A percentile compares a stretch with the other conserved stretches of the same genome.
phyloP scores from a whole-genome alignment of 2,888 invertebrate species.

The Sphecodes monilicornis region DNA sequence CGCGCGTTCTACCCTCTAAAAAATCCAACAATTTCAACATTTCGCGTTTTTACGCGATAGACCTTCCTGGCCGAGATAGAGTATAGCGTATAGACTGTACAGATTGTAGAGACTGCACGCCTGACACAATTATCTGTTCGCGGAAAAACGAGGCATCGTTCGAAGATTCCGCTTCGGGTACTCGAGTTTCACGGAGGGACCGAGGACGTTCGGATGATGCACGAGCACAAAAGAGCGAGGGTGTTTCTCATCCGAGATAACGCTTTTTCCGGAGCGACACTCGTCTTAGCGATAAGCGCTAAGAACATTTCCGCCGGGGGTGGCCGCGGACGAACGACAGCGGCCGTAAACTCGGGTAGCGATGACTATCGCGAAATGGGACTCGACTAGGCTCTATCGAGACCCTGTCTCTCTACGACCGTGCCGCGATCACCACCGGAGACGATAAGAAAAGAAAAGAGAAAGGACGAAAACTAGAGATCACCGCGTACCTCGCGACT shows the following conservation, averaged over 20 bases:
- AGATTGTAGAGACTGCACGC: too few relatives aligned
- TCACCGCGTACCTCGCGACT: background rate
- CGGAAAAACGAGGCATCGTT: background rate
- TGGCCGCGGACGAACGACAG: conserved; percentile 36
- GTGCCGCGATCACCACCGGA: background rate
- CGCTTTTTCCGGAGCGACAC: background rate
- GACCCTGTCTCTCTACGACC: conserved; percentile 45
- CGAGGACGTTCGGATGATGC: background rate
- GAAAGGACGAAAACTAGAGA: background rate
- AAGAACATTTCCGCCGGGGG: background rate
- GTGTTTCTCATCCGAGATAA: background rate
- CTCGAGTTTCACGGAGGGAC: background rate
- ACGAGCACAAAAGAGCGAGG: background rate
- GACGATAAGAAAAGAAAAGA: background rate
- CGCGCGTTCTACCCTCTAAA: background rate
- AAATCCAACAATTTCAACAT: background rate
- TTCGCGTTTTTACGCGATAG: background rate
- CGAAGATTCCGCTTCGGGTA: background rate
- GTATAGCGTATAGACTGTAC: too few relatives aligned
- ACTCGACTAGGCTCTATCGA: conserved; percentile 48
- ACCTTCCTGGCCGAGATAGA: background rate
- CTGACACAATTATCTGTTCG: too few relatives aligned
- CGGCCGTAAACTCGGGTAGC: conserved; percentile 22
- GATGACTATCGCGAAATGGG: conserved; percentile 59
- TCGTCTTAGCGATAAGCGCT: background rate